Evolutionary conservation across 2,113 vertebrate species (phyloP).

Genomic region (Dicrurus megarhynchus): DNA sequence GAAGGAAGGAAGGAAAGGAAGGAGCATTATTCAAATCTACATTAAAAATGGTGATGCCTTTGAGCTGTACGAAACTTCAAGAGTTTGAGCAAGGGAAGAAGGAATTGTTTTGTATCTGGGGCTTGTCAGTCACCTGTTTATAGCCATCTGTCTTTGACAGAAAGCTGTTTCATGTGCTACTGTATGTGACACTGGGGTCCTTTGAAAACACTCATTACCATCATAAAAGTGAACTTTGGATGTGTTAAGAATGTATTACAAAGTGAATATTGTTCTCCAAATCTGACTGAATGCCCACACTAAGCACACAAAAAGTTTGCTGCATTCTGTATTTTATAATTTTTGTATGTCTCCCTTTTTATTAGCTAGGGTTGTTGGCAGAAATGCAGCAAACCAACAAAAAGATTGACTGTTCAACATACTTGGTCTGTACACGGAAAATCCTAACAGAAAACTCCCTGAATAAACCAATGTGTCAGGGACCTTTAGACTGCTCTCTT

Average conservation of each 20-base stretch:
- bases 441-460: not conserved
- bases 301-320: not conserved
- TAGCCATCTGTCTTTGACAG: not conserved
- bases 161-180: not conserved
- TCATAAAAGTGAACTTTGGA: not conserved
- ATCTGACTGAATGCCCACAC: not conserved
- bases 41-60: not conserved
- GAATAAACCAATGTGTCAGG: not conserved
- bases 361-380: not conserved
- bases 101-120: not conserved
- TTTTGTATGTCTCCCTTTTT: not conserved
- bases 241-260: not conserved
- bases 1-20: not conserved
- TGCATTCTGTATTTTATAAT: not conserved
- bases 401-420: not conserved
- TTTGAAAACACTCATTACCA: not conserved
- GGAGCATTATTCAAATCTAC: not conserved
- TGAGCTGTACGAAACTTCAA: not conserved
- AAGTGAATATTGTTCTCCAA: not conserved
- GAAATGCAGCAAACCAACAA: not conserved
- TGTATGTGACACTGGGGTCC: not conserved
- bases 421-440: not conserved
- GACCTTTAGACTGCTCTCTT: fast-evolving
- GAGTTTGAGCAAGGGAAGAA: not conserved
- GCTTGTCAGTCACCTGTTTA: not conserved